Base-by-base conservation (phyloP, 1,140 invertebrate genomes). In the Ladona fulva region DNA sequence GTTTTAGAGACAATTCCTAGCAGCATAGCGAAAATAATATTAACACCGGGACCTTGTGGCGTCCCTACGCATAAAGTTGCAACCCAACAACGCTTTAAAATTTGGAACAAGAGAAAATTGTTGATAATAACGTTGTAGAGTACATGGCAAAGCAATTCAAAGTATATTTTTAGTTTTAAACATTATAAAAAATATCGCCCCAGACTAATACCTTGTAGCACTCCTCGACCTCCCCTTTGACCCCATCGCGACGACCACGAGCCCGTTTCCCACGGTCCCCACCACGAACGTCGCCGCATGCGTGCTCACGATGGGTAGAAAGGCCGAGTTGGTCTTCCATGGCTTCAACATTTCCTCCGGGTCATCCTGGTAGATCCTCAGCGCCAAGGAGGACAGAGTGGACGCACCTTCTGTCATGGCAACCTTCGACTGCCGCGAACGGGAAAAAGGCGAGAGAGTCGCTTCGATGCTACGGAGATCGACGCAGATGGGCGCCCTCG, bases 311-410 rank as follows among this genome's bases (percentile, higher is more conserved):
- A 85, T 85, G 52, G 82, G 82, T 25, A 84, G 52, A 78, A 85
- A 85, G 44, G 81, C 79, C 16, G 82, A 79, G 78, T 85, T 85
- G 75, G 79, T 83, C 1, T 77, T 77, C 78, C 81, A 81, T 8
- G 84, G 85, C 76, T 83, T 82, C 16, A 84, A 78, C 83, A 86
- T 85, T 24, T 85, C 84, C 77, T 84, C 82, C 0, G 85, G 85
- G 74, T 83, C 80, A 0, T 80, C 76, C 59, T 84, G 81, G 44
- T 78, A 82, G 24, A 81, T 78, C 52, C n/a, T 66, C 5, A 66
- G 24, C 37, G 44, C 52, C 16, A 22, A 16, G 52, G 52, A 66
- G 52, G 52, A 66, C 52, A 12, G 14, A 22, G 52, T 22, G 52
- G 52, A 66, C 16, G 52, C 52, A 66, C 29, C 29, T 37, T 37